Evolutionary conservation across 35 echinoderm and acorn worm species (phyloP).

Genomic region (Anneissia japonica): DNA sequence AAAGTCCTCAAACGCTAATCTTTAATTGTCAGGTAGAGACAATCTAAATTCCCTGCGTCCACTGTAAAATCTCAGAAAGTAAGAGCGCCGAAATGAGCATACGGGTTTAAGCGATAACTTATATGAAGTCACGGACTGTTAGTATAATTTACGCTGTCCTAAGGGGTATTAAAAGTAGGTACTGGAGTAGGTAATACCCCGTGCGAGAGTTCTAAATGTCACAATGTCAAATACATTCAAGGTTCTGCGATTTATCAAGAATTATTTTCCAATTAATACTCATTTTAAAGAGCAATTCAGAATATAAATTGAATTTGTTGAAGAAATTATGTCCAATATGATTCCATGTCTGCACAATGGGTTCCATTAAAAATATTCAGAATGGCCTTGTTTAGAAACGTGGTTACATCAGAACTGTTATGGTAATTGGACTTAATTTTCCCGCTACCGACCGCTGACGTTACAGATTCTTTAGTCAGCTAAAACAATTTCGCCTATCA

Average conservation of each 20-base stretch:
- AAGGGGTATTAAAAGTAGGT: neutral
- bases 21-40: neutral
- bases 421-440: neutral
- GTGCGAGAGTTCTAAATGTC: neutral
- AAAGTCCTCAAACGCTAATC: neutral
- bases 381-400: neutral
- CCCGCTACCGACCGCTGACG: neutral
- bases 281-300: neutral
- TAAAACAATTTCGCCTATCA: too few relatives aligned
- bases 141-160: neutral
- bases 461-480: too few relatives aligned
- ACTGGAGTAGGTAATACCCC: neutral
- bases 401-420: neutral
- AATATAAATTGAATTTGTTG: neutral
- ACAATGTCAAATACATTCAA: neutral
- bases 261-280: neutral
- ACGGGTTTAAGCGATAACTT: neutral
- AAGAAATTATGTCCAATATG: neutral
- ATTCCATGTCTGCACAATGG: neutral
- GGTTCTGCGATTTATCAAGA: neutral
- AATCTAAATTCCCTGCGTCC: neutral
- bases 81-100: neutral
- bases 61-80: neutral
- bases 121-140: neutral
- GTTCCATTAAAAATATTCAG: neutral